A percentile compares a stretch with the other conserved stretches of the same genome.
phyloP scores from a whole-genome alignment of 1,140 invertebrate genomes.

The Panulirus ornatus region DNA sequence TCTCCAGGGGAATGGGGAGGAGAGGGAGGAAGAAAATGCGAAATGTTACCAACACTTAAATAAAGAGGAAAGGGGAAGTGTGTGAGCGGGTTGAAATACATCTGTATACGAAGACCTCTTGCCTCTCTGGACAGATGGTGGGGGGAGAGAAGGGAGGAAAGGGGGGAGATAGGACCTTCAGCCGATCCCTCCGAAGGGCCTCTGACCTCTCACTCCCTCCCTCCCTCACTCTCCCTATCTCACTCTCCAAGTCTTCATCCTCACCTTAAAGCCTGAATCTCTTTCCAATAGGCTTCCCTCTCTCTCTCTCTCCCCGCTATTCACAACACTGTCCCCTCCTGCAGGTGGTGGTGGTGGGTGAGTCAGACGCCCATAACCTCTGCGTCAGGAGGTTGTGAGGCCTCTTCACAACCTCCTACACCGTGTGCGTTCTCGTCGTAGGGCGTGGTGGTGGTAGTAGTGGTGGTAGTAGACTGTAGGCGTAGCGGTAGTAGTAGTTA shows the following conservation, averaged over 20 bases:
- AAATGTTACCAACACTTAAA: neutral
- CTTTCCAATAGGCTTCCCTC: neutral
- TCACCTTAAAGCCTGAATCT: neutral
- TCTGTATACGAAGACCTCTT: no score
- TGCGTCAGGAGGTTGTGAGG: no score
- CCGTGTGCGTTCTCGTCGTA: no score
- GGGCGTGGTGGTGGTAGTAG: no score
- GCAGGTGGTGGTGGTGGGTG: no score
- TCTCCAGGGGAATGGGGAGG: no score
- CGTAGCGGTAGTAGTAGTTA: no score
- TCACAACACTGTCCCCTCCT: no score
- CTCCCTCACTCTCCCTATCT: neutral
- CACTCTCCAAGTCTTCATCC: neutral
- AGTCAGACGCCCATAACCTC: no score
- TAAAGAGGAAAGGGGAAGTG: neutral
- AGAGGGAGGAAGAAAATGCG: neutral
- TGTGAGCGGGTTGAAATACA: no score
- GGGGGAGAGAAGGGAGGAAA: slow-evolving; percentile 6
- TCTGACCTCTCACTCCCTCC: neutral
- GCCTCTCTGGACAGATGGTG: no score
- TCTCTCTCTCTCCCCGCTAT: slow-evolving; percentile 2
- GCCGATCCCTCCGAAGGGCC: neutral
- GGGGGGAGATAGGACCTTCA: neutral
- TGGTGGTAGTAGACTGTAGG: no score
- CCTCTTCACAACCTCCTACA: neutral